Percentiles rank a stretch among this genome's conserved stretches.
phyloP scores from a whole-genome alignment of 1,140 invertebrate genomes.

The Schlechtendalia chinensis region DNA sequence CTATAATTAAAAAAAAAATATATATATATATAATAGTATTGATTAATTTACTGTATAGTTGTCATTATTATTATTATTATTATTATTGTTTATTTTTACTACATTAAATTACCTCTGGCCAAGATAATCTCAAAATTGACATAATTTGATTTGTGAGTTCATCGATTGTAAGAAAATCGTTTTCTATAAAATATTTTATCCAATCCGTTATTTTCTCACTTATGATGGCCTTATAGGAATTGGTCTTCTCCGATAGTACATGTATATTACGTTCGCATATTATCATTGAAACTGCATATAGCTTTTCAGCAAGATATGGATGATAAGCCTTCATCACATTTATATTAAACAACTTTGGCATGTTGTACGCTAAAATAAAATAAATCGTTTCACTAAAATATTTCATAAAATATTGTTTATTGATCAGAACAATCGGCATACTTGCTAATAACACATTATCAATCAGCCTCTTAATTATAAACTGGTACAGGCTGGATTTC shows the following conservation, averaged over 20 bases:
- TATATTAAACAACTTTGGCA: slow-evolving; percentile 1
- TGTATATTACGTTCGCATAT: slow-evolving; percentile 36
- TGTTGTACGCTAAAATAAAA: slow-evolving; percentile 25
- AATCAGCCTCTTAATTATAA: slow-evolving; percentile 18
- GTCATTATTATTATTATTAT: too few relatives aligned
- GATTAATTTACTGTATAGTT: too few relatives aligned
- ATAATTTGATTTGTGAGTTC: slow-evolving; percentile 34
- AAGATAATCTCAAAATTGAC: slow-evolving; percentile 33
- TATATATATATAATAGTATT: not conserved
- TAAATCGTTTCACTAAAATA: not conserved
- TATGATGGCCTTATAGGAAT: slow-evolving; percentile 17
- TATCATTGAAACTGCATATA: slow-evolving; percentile 20
- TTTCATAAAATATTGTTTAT: not conserved
- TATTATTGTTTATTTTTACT: not conserved
- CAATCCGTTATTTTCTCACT: slow-evolving; percentile 38
- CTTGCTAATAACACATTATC: slow-evolving; percentile 26
- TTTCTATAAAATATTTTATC: slow-evolving; percentile 45
- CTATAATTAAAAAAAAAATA: not conserved
- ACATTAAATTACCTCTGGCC: slow-evolving; percentile 18
- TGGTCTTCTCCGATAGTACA: slow-evolving; percentile 24
- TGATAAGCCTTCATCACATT: slow-evolving; percentile 30
- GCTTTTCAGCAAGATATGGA: slow-evolving; percentile 23
- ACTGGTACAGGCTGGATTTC: not conserved
- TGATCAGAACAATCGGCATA: not conserved
- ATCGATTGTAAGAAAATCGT: slow-evolving; percentile 27